Base-by-base conservation (phyloP, 2,797 vertebrate genomes). In the Enteromius thamalakanensis region DNA sequence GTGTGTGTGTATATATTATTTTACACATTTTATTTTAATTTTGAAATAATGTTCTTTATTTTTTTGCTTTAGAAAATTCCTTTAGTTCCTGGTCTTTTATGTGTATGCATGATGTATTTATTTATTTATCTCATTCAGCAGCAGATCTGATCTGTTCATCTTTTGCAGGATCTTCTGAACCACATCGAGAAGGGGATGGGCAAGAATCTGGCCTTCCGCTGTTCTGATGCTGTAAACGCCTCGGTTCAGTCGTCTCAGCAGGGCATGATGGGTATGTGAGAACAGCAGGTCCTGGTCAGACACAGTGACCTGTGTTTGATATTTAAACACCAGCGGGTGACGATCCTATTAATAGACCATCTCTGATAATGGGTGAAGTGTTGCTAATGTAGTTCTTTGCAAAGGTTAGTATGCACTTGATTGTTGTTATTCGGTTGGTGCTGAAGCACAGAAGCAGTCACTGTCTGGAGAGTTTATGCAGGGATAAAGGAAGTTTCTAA, bases 141-240 rank as follows among this genome's bases (percentile, higher is more conserved):
- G 10, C 10, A 64, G 62, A 81, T 76, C 34, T 55, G 53, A 26
- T 12, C 42, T 26, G 2, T 58, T 53, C 0, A 3, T 29, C 12
- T 47, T 84, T 23, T 17, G 75, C 90, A 99, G 98, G 97, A 97
- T 34, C 94, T 99, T 85, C 96, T 98, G 86, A 89, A 91, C 64
- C 97, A 99, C 1, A 95, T 99, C 84, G 98, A 99, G 92, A 94
- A 97, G 1, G 97, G 97, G 23, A 96, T 99, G 96, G 98, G 98
- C 69, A 98, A 94, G 92, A 99, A 99, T 90, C 90, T 99, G 94
- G 96, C 98, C 12, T 97, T 96, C 89, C 97, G 97, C 74, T 99
- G 98, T 86, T 96, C 97, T 42, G 90, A 37, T 47, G 97, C 97
- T 19, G 94, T 99, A 88, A 95, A 96, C 26, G 90, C 94, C 67